Percentiles rank a stretch among this genome's conserved stretches.
Evolutionary conservation across 2,113 vertebrate species (phyloP).

Genomic region (Pelusios castaneus): DNA sequence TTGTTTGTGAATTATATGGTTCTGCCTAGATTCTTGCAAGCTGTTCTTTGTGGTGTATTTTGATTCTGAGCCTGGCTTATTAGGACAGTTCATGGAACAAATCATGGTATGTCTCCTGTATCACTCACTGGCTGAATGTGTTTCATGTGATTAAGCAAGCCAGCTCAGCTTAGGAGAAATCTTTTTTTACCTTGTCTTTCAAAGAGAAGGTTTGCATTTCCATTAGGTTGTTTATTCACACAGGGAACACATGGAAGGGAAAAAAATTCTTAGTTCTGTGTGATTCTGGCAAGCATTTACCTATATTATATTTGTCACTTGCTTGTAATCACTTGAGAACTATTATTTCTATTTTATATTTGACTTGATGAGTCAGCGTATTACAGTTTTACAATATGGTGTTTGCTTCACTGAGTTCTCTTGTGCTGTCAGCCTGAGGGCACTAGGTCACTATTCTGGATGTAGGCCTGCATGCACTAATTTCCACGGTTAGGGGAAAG

Average conservation of each 20-base stretch:
- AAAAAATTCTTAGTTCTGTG: background rate
- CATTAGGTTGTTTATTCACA: background rate
- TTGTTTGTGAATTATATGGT: background rate
- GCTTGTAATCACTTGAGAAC: background rate
- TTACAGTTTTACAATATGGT: background rate
- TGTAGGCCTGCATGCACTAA: background rate
- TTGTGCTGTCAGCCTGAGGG: background rate
- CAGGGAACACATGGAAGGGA: background rate
- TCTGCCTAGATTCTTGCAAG: background rate
- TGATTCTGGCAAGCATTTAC: background rate
- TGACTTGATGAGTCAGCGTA: slow-evolving; percentile 2
- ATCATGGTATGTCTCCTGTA: background rate
- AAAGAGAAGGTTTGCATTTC: background rate
- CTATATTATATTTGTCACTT: background rate
- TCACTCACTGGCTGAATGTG: background rate
- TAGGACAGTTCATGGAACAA: background rate
- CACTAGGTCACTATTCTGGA: background rate
- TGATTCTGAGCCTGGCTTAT: background rate
- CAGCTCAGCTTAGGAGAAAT: background rate
- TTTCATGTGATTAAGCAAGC: background rate
- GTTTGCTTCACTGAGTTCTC: background rate
- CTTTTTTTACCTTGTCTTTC: background rate
- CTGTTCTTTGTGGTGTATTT: background rate
- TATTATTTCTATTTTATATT: background rate
- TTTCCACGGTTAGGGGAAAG: background rate